Evolutionary conservation across 2,113 vertebrate species (phyloP).

Genomic region (Pachycephala philippinensis): DNA sequence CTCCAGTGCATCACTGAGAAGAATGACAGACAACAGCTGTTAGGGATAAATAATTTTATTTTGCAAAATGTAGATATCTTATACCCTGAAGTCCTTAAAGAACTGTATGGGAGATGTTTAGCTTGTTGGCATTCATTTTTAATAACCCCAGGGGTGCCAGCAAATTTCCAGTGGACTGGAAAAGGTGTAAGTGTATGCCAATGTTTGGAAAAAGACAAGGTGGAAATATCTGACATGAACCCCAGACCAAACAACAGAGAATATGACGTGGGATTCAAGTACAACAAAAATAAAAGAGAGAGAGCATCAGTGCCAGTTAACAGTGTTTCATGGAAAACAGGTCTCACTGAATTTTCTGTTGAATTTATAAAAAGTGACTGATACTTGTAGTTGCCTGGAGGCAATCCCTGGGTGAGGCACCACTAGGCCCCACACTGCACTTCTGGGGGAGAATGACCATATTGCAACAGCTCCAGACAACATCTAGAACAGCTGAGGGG

Average conservation of each 20-base stretch:
- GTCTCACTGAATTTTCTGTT: not conserved
- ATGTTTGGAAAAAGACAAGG: not conserved
- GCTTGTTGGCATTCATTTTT: not conserved
- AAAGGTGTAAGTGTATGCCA: not conserved
- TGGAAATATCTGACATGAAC: not conserved
- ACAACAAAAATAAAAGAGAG: not conserved
- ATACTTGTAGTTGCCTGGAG: not conserved
- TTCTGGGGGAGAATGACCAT: not conserved
- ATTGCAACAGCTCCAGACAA: not conserved
- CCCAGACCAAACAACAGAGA: not conserved
- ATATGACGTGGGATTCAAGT: not conserved
- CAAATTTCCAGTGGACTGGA: not conserved
- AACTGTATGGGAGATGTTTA: not conserved
- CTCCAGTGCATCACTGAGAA: not conserved
- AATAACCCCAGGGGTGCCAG: not conserved
- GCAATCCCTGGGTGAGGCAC: not conserved
- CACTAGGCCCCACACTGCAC: not conserved
- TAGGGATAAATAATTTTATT: not conserved
- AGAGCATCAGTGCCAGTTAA: not conserved
- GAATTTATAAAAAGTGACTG: not conserved
- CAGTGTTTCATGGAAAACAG: not conserved
- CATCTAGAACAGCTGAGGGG: fast-evolving
- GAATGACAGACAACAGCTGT: constrained; percentile 32
- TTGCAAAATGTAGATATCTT: not conserved
- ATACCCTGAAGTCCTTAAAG: not conserved